Evolutionary conservation across 2,888 invertebrate genomes (phyloP).

Genomic region (Papilio gigon): DNA sequence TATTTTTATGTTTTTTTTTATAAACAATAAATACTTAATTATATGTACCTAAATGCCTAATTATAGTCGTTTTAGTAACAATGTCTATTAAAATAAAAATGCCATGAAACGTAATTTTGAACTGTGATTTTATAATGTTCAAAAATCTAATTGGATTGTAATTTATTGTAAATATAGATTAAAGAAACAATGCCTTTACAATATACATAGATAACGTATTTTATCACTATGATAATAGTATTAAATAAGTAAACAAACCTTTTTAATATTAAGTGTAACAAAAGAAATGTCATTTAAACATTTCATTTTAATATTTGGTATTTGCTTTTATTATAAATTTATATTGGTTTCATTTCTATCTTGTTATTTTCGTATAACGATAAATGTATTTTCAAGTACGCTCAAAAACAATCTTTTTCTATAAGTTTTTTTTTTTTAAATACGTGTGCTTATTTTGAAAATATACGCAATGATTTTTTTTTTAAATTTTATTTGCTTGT

Average conservation of each 20-base stretch:
- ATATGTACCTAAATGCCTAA: slow-evolving; percentile 59
- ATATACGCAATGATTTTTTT: neutral
- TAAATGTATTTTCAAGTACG: slow-evolving; percentile 44
- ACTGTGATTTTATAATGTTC: slow-evolving; percentile 80
- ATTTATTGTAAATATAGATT: slow-evolving; percentile 59
- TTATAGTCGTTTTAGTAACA: slow-evolving; percentile 52
- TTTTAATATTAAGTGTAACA: slow-evolving; percentile 22
- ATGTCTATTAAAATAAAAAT: slow-evolving; percentile 60
- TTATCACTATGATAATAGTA: slow-evolving; percentile 26
- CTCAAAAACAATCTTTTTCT: slow-evolving; percentile 16
- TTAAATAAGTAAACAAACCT: slow-evolving; percentile 14
- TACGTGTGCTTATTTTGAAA: neutral
- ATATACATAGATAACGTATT: slow-evolving; percentile 29
- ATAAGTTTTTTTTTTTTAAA: neutral
- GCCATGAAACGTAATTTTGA: slow-evolving; percentile 78
- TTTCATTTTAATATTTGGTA: slow-evolving; percentile 32
- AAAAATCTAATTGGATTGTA: slow-evolving; percentile 59
- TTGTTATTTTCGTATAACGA: slow-evolving; percentile 76
- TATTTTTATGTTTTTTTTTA: slow-evolving; percentile 38
- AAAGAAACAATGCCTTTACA: slow-evolving; percentile 42
- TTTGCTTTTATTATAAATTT: slow-evolving; percentile 33
- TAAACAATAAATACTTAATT: slow-evolving; percentile 66
- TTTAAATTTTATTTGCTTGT: slow-evolving; percentile 4
- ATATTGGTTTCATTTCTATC: slow-evolving; percentile 42
- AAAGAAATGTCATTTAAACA: slow-evolving; percentile 21